Percentiles rank a stretch among this genome's conserved stretches.
Evolutionary conservation across 2,113 vertebrate species (phyloP).

Genomic region (Anolis carolinensis): DNA sequence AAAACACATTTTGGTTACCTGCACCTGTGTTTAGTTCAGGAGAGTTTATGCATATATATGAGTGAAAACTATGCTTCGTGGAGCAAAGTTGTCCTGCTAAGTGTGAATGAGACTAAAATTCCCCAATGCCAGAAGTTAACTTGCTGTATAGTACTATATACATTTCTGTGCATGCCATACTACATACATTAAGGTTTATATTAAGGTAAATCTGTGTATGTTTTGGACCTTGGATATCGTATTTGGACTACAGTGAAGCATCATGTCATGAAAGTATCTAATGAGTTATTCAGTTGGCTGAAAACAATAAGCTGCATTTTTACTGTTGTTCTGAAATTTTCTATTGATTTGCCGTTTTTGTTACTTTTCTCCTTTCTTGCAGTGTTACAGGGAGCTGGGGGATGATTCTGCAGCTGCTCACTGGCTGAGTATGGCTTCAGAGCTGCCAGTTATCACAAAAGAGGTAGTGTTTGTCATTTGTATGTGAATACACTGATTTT

Average conservation of each 20-base stretch:
- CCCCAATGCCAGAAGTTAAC: background rate
- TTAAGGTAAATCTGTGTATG: background rate
- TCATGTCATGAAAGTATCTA: fast-evolving
- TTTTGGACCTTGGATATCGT: background rate
- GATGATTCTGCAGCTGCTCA: conserved; percentile 77
- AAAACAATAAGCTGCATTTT: background rate
- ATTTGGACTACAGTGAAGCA: background rate
- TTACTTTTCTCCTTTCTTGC: conserved; percentile 9
- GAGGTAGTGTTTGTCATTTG: conserved; percentile 72
- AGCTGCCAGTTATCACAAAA: conserved; percentile 70
- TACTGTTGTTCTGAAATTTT: background rate
- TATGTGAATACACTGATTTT: background rate
- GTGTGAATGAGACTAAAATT: background rate
- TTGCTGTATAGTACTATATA: background rate
- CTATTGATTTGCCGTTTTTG: background rate
- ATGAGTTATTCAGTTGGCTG: fast-evolving
- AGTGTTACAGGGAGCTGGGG: conserved; percentile 93
- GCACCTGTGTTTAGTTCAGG: background rate
- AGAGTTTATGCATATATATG: background rate
- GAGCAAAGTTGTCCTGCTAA: background rate
- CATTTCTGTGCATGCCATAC: background rate
- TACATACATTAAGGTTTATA: background rate
- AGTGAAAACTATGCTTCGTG: background rate
- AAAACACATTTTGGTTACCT: background rate
- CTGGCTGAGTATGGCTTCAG: conserved; percentile 84